These are phyloP conservation scores for Scalopus aquaticus DNA, from an alignment of 2,113 vertebrate genomes.

Conservation along the genomic window DNA sequence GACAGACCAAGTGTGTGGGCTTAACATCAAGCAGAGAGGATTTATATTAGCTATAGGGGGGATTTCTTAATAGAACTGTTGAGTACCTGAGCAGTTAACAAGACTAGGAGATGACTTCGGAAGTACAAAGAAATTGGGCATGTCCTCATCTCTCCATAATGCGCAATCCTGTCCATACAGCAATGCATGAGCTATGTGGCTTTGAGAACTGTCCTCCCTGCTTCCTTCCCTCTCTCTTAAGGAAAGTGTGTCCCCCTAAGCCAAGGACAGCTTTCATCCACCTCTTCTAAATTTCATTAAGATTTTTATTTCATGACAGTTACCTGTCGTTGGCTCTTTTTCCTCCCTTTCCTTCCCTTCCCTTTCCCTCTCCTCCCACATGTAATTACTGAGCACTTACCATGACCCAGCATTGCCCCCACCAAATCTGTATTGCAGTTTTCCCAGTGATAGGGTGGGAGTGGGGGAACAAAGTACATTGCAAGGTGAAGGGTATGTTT, in stretches of 20 bases:
- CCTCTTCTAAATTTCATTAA: background rate
- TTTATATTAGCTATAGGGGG: constrained; percentile 28
- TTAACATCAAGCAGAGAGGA: constrained; percentile 60
- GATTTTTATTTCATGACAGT: background rate
- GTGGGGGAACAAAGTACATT: background rate
- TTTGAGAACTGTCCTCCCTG: background rate
- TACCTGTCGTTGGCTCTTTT: background rate
- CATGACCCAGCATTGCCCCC: too few species aligned
- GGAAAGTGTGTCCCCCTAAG: background rate
- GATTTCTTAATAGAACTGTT: constrained; percentile 20
- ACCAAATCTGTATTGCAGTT: background rate
- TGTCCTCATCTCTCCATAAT: background rate
- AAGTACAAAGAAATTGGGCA: background rate
- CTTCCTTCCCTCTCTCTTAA: background rate
- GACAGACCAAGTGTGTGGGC: constrained; percentile 23
- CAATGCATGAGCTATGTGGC: fast-evolving
- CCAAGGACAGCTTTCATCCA: background rate
- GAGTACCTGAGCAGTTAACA: background rate
- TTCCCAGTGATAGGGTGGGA: background rate
- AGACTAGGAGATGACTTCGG: background rate
- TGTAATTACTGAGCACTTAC: too few species aligned
- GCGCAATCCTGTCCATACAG: background rate
- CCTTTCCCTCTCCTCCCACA: too few species aligned
- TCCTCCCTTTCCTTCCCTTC: too few species aligned
- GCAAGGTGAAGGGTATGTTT: background rate